Base-by-base conservation (phyloP, 2,113 vertebrate genomes). In the Larimichthys crocea region DNA sequence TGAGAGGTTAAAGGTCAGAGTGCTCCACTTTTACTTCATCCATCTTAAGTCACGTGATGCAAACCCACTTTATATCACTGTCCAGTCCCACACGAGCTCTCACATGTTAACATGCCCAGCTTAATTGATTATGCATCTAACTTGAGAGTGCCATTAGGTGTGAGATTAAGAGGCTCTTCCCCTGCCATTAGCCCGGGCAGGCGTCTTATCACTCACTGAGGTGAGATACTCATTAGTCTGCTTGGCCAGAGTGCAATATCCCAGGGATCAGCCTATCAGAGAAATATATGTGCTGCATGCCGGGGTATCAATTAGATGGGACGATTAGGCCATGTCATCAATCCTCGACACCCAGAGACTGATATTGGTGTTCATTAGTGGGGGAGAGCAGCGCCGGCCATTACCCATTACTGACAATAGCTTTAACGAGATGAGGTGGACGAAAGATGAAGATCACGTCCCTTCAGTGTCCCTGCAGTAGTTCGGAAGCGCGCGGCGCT, bases 81-180 rank as follows among this genome's bases (percentile, higher is more conserved):
- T 24, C 20, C 35, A 80, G 65, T 65, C 74, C 53, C 76, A 69
- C 62, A 15, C 24, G 61, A 69, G 24, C 66, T 53, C 65, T 55
- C 49, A 65, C 50, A 55, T 79, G 83, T 85, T 84, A 88, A 76
- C 88, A 78, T 44, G 66, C 60, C 26, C 52, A 40, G 26, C 76
- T 77, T 90, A 88, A 93, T 92, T 91, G 85, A 89, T 93, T 91
- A 81, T 61, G 35, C 71, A 73, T 88, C 80, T 20, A 82, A 86
- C 80, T 74, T 67, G 52, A 87, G 81, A 62, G 89, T 57, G 61
- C 83, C 90, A 89, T 92, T 88, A 90, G 69, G 55, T 61, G 0
- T 50, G 79, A 83, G 87, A 90, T 92, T 74, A 90, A 91, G 80
- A 84, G 68, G 26, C 79, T 86, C 87, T 83, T 88, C 92, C 85